phyloP scores from a whole-genome alignment of 2,797 vertebrate species.

The Xiphophorus birchmanni region DNA sequence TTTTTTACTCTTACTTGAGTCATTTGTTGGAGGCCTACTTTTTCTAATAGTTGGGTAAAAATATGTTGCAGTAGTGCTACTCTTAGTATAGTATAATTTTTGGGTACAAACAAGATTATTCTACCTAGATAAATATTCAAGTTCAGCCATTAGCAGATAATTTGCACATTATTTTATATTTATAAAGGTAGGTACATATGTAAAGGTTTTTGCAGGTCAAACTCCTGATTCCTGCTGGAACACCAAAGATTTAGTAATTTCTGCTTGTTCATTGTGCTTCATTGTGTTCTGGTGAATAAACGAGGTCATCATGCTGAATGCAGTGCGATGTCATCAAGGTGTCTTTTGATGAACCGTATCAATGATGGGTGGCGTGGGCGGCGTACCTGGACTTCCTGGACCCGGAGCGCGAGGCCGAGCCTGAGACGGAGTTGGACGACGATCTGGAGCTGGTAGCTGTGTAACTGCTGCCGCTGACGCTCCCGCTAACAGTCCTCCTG shows the following conservation, averaged over 20 bases:
- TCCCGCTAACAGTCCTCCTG: constrained; percentile 90
- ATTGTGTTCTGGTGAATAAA: neutral
- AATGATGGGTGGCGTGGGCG: neutral
- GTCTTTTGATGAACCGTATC: neutral
- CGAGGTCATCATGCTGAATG: neutral
- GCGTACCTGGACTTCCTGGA: constrained; percentile 82
- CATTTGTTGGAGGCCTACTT: too few species aligned
- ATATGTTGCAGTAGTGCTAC: too few species aligned
- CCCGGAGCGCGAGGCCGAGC: constrained; percentile 72
- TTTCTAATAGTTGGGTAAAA: too few species aligned
- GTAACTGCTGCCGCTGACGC: constrained; percentile 91
- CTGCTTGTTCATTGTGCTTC: neutral
- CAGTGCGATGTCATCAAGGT: neutral
- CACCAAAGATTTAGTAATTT: neutral
- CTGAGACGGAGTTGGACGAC: constrained; percentile 80
- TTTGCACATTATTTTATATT: neutral
- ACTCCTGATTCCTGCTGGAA: neutral
- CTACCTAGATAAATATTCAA: neutral
- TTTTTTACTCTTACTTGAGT: too few species aligned
- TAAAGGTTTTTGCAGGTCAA: neutral
- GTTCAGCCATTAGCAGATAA: neutral
- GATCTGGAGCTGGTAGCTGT: constrained; percentile 94
- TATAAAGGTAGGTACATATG: neutral
- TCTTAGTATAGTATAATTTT: too few species aligned
- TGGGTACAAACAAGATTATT: neutral